Base-by-base conservation (phyloP, 2,888 invertebrate species). In the Drosophila acutilabella region DNA sequence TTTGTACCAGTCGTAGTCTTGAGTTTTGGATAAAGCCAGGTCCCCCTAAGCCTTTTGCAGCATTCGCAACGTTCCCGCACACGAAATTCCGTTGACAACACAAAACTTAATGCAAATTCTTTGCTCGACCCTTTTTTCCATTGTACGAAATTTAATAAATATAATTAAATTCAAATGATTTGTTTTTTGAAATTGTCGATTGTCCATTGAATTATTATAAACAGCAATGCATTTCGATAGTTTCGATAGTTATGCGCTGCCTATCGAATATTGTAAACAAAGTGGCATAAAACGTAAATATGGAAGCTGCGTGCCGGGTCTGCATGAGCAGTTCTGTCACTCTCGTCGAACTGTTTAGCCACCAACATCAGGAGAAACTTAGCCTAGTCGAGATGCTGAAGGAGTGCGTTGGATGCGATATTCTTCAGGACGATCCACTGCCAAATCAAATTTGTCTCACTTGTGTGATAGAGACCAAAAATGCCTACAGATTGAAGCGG, bases 401-500 rank as follows among this genome's bases (percentile, higher is more conserved):
- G n/a, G 65, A 60, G 8, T 51, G 52, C 18, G 61, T 57, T 13
- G 42, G 41, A n/a, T 79, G 65, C 16, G 58, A 52, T 13, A 60
- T 81, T 0, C 47, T 51, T 0, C 42, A 14, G n/a, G 45, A 60
- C 23, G 78, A 79, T 62, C 52, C 50, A 18, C 44, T 79, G 26
- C 78, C 78, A 5, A 74, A 79, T 8, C 51, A 65, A 47, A 74
- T 81, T 33, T 79, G 78, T 10, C 51, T 58, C 6, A 23, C 45
- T 18, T 79, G 78, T 36, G 47, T 78, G 1, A 48, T 61, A 16
- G 81, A 64, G 1, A 40, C 78, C 0, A 60, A 78, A 57, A 78
- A 61, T 45, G 81, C 78, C 2, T 78, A 51, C 23, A 45, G 61
- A 26, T 78, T 78, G 0, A 78, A 71, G 41, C 11, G 48, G 4